Base-by-base conservation (phyloP, 30 jellyfish, hydroid and myxozoan species). In the Cassiopea xamachana region DNA sequence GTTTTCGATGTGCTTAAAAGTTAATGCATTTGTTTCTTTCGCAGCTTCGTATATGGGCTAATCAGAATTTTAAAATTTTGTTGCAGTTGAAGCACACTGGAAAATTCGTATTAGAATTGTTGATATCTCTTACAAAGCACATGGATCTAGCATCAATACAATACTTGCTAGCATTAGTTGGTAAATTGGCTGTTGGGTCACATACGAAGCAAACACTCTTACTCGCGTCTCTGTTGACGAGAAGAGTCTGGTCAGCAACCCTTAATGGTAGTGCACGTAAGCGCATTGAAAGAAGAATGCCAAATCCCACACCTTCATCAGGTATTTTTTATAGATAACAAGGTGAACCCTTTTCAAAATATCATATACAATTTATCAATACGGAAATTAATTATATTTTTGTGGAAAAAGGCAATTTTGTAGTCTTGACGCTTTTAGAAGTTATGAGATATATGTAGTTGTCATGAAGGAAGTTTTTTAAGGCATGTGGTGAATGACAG, bases 21-120 rank as follows among this genome's bases (percentile, higher is more conserved):
- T 27, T 27, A 27, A 27, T 27, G 39, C 39, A 27, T 27, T 27
- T 27, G 0, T 55, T 6, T 55, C 12, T 55, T 55, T 55, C 7
- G 64, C 64, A 55, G 64, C 64, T 55, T 55, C 12, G 7, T 3
- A 6, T 55, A 3, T 55, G 10, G 12, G 0, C 39, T 27, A 16
- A 60, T 79, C 12, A 55, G 48, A 9, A 4, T 17, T 14, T 55
- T 16, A 5, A 9, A 5, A 17, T 4, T 64, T 7, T 64, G 2
- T 87, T 62, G 45, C 61, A 96, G 99, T 91, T 96, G 80, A 96
- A 96, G 70, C 99, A 96, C 87, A 89, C 97, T 48, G 97, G 99
- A 46, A 92, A 94, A 55, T 92, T 86, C 73, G 99, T 96, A 6
- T 77, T 96, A 50, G 99, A 96, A 19, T 82, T 96, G 88, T 82